These are phyloP conservation scores for Esox lucius DNA, from an alignment of 2,797 vertebrate species.

Conservation along the genomic window DNA sequence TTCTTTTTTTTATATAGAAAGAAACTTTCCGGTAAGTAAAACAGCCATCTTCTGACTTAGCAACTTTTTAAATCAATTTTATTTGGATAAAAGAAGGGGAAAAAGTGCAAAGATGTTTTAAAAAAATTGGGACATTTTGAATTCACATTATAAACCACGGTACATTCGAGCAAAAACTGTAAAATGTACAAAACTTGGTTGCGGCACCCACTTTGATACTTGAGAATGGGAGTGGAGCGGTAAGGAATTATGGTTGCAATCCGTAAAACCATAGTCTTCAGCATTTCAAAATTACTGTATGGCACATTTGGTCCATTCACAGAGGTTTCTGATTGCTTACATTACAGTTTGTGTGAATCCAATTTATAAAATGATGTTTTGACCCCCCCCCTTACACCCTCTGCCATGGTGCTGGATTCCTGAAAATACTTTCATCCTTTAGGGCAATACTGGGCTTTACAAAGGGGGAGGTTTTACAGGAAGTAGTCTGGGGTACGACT, in stretches of 20 bases:
- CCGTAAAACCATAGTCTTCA: conserved; percentile 78
- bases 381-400: conserved; percentile 28
- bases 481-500: conserved; percentile 98
- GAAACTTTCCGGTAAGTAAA: conserved; percentile 50
- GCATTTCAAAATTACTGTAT: conserved; percentile 74
- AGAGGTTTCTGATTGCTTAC: conserved; percentile 76
- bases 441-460: conserved; percentile 90
- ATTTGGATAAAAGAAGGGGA: conserved; percentile 1
- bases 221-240: conserved; percentile 41
- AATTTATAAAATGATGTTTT: conserved; percentile 78
- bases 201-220: conserved; percentile 22
- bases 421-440: conserved; percentile 74
- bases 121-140: conserved; percentile 36
- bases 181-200: conserved; percentile 25
- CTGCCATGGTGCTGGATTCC: conserved; percentile 69
- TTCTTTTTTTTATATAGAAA: conserved; percentile 31
- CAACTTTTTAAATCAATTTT: conserved; percentile 64
- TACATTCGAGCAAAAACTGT: conserved; percentile 40
- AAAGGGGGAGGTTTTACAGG: conserved; percentile 81
- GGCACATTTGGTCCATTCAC: conserved; percentile 94
- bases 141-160: conserved; percentile 44
- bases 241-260: conserved; percentile 66
- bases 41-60: conserved; percentile 33
- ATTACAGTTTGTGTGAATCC: conserved; percentile 60
- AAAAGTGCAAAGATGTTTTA: conserved; percentile 65